Base-by-base conservation (phyloP, 2,888 invertebrate species). In the Rotaria socialis region DNA sequence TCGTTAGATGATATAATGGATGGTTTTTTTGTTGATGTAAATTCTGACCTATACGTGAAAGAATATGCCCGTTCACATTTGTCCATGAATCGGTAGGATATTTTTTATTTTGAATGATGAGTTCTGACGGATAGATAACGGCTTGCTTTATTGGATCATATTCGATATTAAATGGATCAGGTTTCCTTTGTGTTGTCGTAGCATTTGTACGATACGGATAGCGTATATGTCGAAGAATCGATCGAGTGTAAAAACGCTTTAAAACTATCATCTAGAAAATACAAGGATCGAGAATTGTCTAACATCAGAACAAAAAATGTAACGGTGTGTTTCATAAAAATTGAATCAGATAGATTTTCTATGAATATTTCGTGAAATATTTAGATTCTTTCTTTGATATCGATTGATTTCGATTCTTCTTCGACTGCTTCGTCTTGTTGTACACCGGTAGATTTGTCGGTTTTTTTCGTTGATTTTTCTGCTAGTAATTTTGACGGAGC, bases 1-100 rank as follows among this genome's bases (percentile, higher is more conserved):
- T 84, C 5, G 35, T 43, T 52, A 87, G 85, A 85, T 87, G 87
- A 58, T 67, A 50, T 6, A 85, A 50, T 47, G 87, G 85, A 87
- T 87, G 85, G 50, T 85, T 27, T 55, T 84, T 84, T 84, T 67
- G 67, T 43, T 41, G 84, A 35, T 85, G 50, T 41, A 87, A 24
- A 43, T 84, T 87, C 24, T 43, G 50, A 22, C 56, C 85, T n/a
- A 86, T 47, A 47, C 47, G 43, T 47, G 80, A 80, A 11, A 80
- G 47, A 47, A 80, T 80, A 47, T 47, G 47, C 22, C 47, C 47
- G 14, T 8, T 80, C 7, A 67, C 35, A 67, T 67, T 67, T 19
- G 67, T 67, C 67, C 67, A 67, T 24, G 80, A 43, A 80, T 80
- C 80, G 47, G 80, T 80, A 47, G 80, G 14, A 47, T 80, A 80